phyloP scores from a whole-genome alignment of 30 jellyfish, hydroid and myxozoan species.

The Turritopsis dohrnii region DNA sequence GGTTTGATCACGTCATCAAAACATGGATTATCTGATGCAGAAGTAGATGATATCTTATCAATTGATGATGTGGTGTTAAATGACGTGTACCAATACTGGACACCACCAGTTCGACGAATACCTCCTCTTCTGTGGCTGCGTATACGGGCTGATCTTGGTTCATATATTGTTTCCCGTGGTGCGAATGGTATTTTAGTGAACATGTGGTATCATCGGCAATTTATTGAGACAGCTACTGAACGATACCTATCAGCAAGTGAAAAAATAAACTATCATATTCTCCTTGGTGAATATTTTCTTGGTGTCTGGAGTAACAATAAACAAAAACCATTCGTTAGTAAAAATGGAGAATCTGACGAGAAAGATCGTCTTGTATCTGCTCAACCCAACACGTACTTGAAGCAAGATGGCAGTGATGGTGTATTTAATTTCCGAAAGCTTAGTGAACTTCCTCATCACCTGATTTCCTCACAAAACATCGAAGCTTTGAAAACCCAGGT shows the following conservation, averaged over 20 bases:
- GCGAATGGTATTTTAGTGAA: slow-evolving; percentile 61
- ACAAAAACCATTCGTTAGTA: slow-evolving; percentile 53
- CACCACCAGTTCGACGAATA: slow-evolving; percentile 79
- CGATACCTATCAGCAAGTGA: slow-evolving; percentile 40
- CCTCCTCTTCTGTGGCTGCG: slow-evolving; percentile 91
- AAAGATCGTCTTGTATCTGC: slow-evolving; percentile 67
- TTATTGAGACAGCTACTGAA: slow-evolving; percentile 68
- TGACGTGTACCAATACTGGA: slow-evolving; percentile 92
- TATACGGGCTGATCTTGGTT: slow-evolving; percentile 61
- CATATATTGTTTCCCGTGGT: slow-evolving; percentile 74
- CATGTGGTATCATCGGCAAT: slow-evolving; percentile 87
- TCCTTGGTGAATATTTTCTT: slow-evolving; percentile 49
- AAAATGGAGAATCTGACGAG: slow-evolving; percentile 46
- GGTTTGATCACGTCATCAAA: slow-evolving; percentile 74
- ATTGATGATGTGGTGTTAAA: slow-evolving; percentile 79
- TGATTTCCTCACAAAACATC: slow-evolving; percentile 28
- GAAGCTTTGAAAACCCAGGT: slow-evolving; percentile 44
- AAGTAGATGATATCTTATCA: slow-evolving; percentile 71
- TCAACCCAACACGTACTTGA: slow-evolving; percentile 61
- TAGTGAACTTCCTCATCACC: slow-evolving; percentile 74
- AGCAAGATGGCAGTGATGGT: slow-evolving; percentile 25
- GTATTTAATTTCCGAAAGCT: slow-evolving; percentile 59
- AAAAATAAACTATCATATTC: slow-evolving; percentile 33
- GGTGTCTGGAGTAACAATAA: slow-evolving; percentile 73
- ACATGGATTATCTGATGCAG: slow-evolving; percentile 78